Conservation (phyloP, 2,888 invertebrate species). For the Drosophila nr. medialis region DNA sequence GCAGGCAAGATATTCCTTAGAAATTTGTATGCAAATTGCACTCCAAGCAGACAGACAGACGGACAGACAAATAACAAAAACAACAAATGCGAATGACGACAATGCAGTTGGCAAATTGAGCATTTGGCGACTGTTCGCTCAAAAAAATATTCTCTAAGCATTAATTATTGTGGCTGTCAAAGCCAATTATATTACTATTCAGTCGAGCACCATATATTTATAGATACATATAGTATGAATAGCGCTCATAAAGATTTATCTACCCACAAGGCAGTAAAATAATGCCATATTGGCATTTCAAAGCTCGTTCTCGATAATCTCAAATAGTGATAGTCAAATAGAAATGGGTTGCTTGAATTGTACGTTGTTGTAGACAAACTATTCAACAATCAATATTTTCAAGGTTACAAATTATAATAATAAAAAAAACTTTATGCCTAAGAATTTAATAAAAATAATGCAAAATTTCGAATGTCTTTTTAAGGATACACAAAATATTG, state of each 20-base stretch:
- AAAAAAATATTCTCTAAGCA: slow-evolving; percentile 7
- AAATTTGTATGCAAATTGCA: slow-evolving; percentile 50
- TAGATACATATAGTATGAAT: slow-evolving; percentile 5
- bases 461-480: neutral
- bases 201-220: slow-evolving; percentile 16
- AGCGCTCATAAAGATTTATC: slow-evolving; percentile 10
- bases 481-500: too few species aligned
- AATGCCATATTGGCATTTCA: slow-evolving; percentile 17
- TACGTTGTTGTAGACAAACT: too few species aligned
- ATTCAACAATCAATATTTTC: neutral
- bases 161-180: slow-evolving; percentile 60
- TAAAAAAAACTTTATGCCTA: too few species aligned
- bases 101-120: slow-evolving; percentile 38
- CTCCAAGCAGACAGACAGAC: slow-evolving; percentile 4
- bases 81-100: slow-evolving; percentile 2
- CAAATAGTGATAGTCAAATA: neutral
- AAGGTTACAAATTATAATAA: neutral
- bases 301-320: neutral
- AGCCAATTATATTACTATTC: slow-evolving; percentile 41
- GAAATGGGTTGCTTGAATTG: neutral
- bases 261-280: slow-evolving; percentile 10
- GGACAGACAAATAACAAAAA: neutral
- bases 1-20: slow-evolving; percentile 17
- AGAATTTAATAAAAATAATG: too few species aligned
- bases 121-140: slow-evolving; percentile 25